Evolutionary conservation across 2,113 vertebrate genomes (phyloP).

Genomic region (Protobothrops flavoviridis): DNA sequence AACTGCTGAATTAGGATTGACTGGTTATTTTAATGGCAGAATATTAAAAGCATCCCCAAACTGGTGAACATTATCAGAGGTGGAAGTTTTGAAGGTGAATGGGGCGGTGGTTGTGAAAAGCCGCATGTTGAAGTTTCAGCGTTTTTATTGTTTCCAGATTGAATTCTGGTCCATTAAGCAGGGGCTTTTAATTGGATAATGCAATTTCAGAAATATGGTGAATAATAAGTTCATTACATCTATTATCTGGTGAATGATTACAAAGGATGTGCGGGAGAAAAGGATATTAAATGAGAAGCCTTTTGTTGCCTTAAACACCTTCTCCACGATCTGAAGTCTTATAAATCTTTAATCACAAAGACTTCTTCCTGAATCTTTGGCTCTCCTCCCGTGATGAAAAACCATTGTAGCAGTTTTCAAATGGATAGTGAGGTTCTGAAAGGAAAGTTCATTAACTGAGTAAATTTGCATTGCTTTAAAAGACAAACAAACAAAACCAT

Average conservation of each 20-base stretch:
- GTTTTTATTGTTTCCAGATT: conserved; percentile 16
- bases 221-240: conserved; percentile 8
- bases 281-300: conserved; percentile 10
- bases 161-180: conserved; percentile 29
- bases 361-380: neutral
- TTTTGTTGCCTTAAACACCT: conserved; percentile 10
- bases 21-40: neutral
- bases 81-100: neutral
- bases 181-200: conserved; percentile 40
- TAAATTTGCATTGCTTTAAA: neutral
- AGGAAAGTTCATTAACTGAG: neutral
- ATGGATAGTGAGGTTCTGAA: neutral
- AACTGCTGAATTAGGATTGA: neutral
- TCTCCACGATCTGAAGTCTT: neutral
- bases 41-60: neutral
- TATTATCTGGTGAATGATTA: conserved; percentile 4
- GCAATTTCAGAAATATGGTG: neutral
- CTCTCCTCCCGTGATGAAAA: neutral
- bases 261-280: neutral
- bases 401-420: neutral
- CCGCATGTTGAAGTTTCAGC: neutral
- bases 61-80: neutral
- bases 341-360: neutral
- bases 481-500: neutral
- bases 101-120: neutral